A percentile compares a stretch with the other conserved stretches of the same genome.
These are phyloP conservation scores for Podiceps cristatus DNA, from an alignment of 2,113 vertebrate genomes.

Conservation along the genomic window DNA sequence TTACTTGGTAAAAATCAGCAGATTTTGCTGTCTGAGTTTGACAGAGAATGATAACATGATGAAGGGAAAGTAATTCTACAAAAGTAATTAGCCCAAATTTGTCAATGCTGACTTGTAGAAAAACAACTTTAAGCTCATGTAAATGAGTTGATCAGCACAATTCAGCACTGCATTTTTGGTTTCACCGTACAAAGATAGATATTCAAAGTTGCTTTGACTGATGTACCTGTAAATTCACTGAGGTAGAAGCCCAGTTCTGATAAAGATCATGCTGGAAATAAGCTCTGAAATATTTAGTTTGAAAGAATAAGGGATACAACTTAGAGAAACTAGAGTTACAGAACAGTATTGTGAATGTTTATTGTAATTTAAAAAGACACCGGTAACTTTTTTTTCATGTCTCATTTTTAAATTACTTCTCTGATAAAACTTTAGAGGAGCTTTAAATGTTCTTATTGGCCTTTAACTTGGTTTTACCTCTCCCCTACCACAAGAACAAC, in stretches of 20 bases:
- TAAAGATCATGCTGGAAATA: neutral
- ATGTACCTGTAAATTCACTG: neutral
- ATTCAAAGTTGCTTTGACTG: neutral
- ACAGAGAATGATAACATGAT: neutral
- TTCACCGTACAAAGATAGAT: neutral
- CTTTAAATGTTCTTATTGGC: neutral
- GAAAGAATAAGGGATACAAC: neutral
- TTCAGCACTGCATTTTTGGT: neutral
- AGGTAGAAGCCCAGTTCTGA: neutral
- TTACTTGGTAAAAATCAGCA: neutral
- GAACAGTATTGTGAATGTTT: neutral
- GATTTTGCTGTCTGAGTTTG: neutral
- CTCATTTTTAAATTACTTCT: neutral
- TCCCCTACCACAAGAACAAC: neutral
- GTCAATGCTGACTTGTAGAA: neutral
- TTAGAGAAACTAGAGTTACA: neutral
- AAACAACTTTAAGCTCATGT: neutral
- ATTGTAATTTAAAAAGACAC: neutral
- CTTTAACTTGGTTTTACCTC: neutral
- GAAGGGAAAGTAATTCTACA: neutral
- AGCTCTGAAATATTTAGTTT: neutral
- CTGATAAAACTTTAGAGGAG: neutral
- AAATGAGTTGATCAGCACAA: neutral
- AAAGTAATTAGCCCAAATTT: neutral
- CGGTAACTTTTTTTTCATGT: neutral